Base-by-base conservation (phyloP, 1,140 invertebrate genomes). In the Paracyclopina nana region DNA sequence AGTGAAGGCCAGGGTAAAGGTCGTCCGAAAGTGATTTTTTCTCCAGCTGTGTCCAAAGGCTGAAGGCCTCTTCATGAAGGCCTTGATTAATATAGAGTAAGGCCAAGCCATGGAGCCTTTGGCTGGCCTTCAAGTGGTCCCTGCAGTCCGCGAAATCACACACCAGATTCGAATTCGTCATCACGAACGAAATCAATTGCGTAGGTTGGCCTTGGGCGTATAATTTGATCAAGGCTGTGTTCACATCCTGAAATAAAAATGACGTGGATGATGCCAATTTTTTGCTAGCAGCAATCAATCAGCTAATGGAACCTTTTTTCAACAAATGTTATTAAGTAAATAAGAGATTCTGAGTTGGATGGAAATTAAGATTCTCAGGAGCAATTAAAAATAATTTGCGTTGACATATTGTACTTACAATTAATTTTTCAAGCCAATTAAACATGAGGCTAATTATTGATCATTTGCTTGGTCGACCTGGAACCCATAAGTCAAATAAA, bases 31-130 rank as follows among this genome's bases (percentile, higher is more conserved):
- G 58, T 20, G 61, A 59, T 20, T 57, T 59, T 56, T 59, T 58
- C n/a, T 61, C 60, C 12, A 68, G 53, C 55, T 63, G 65, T 54
- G 38, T 57, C 65, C 65, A 68, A 22, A 67, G 53, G 48, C 55
- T 45, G 6, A 68, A 49, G 18, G 64, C 63, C 43, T 62, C 62
- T 34, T 66, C 64, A 53, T 59, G 52, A 28, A 66, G 60, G 5
- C 58, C 57, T 50, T 64, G 58, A 44, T 55, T 57, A 52, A 61
- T 57, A 53, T 65, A 61, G 30, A 65, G 53, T 12, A 67, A 45
- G 6, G 59, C 65, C 25, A 66, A 54, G 2, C 59, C 57, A 56
- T 67, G 62, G 55, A 60, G 59, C 14, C 61, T 40, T 9, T 60
- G 29, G 46, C 62, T 58, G 43, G 59, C 60, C 38, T 61, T 57